Evolutionary conservation across 2,888 invertebrate species (phyloP).

Genomic region (Lepidonotus clava): DNA sequence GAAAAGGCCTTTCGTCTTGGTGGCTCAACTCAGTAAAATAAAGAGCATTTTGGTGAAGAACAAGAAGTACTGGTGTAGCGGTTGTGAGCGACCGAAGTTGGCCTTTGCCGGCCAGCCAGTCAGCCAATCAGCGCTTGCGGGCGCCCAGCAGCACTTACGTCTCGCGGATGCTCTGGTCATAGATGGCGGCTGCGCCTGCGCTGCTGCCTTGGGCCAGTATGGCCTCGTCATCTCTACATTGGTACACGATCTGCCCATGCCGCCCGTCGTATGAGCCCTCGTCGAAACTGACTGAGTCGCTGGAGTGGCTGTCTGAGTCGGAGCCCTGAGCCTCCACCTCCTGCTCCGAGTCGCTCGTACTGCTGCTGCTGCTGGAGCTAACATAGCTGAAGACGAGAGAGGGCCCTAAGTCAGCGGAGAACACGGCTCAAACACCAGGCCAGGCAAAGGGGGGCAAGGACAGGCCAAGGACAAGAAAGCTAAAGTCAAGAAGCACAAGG

Average conservation of each 20-base stretch:
- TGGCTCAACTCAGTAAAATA: too few relatives aligned
- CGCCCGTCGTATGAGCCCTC: constrained; percentile 81
- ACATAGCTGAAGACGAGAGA: constrained; percentile 52
- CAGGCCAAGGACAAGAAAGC: background rate
- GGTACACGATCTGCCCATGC: constrained; percentile 78
- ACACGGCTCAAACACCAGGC: constrained; percentile 23
- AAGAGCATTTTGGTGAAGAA: too few relatives aligned
- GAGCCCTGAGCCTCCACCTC: constrained; percentile 55
- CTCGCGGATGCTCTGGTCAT: constrained; percentile 79
- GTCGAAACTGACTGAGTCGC: constrained; percentile 74
- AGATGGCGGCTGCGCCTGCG: constrained; percentile 62
- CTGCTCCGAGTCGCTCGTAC: constrained; percentile 10
- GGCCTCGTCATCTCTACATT: constrained; percentile 79
- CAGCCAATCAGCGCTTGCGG: too few relatives aligned
- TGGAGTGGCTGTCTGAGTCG: constrained; percentile 50
- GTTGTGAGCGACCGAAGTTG: too few relatives aligned
- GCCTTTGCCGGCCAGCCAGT: too few relatives aligned
- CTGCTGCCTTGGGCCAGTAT: constrained; percentile 66
- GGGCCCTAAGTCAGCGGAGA: constrained; percentile 25
- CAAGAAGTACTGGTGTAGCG: too few relatives aligned
- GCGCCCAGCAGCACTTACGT: constrained; percentile 73
- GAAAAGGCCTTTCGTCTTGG: too few relatives aligned
- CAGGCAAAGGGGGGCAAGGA: constrained; percentile 4
- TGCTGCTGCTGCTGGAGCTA: constrained; percentile 15
- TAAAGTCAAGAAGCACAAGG: background rate